Base-by-base conservation (phyloP, 2,888 invertebrate genomes). In the Lucinisca nassula region DNA sequence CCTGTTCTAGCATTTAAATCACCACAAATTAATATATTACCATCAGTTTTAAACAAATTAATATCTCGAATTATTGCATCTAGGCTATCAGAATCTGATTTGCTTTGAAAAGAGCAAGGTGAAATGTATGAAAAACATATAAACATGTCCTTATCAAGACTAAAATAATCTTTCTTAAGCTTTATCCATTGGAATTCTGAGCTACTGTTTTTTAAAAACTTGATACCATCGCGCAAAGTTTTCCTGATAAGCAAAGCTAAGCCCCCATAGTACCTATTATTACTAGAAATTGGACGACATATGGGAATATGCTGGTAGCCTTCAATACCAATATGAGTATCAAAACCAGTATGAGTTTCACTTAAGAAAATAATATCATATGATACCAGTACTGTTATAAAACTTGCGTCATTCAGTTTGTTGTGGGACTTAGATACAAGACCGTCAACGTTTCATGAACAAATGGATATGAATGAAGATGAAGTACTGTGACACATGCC, bases 391-490 rank as follows among this genome's bases (percentile, higher is more conserved):
- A 35, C 67, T 35, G 32, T 61, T 61, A 10, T 67, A 67, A 67
- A 67, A 35, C 35, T 35, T 8, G 1, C 4, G 17, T 35, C 67
- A 67, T 67, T 67, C 35, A 67, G 35, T 67, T 67, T 35, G 17
- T 67, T 67, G 35, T 67, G 35, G 0, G 67, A 67, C 35, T 67
- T 67, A 3, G 67, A 27, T 35, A 67, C 21, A 12, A 67, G 67
- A 35, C 61, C 67, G 67, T 17, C 67, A 35, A 35, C 67, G 35
- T 67, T 67, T 35, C 67, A 67, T 67, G 67, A 67, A 30, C 67
- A 67, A 21, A 67, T 67, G 67, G 67, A 67, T 67, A 67, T 67
- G 67, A 67, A 67, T 35, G 67, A 67, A 10, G 67, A 21, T 67
- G 35, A 30, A 30, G 6, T 61, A 8, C 61, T 10, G n/a, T n/a